Evolutionary conservation across 2,888 invertebrate genomes (phyloP).

Genomic region (Dryobota labecula): DNA sequence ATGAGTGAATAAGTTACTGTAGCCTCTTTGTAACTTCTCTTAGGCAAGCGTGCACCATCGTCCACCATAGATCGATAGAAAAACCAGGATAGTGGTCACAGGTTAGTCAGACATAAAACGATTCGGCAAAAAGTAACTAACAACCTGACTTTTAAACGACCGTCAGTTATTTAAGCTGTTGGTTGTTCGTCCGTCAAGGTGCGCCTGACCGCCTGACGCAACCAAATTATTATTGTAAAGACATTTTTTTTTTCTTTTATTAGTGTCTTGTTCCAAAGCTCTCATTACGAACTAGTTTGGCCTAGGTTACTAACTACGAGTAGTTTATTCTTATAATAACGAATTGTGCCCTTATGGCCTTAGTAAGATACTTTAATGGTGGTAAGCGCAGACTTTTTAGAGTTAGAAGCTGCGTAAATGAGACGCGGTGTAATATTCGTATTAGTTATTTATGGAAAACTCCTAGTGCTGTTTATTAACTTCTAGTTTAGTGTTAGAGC

Average conservation of each 20-base stretch:
- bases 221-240: constrained; percentile 12
- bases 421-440: not conserved
- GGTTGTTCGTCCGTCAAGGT: constrained; percentile 6
- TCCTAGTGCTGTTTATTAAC: not conserved
- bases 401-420: not conserved
- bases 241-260: constrained; percentile 7
- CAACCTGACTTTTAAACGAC: constrained; percentile 17
- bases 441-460: constrained; percentile 7
- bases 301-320: not conserved
- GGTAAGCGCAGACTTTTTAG: not conserved
- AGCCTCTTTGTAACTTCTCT: not conserved
- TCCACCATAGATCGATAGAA: not conserved
- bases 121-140: constrained; percentile 1
- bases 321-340: constrained; percentile 3
- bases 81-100: not conserved
- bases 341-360: not conserved
- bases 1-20: not conserved
- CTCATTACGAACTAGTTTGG: not conserved
- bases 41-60: too few relatives aligned
- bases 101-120: not conserved
- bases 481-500: not conserved
- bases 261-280: not conserved
- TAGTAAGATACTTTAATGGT: constrained; percentile 8
- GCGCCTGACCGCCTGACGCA: constrained; percentile 12
- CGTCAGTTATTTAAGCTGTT: constrained; percentile 8